These are phyloP conservation scores for Metopia argyrocephala DNA, from an alignment of 2,888 invertebrate genomes.

Conservation along the genomic window DNA sequence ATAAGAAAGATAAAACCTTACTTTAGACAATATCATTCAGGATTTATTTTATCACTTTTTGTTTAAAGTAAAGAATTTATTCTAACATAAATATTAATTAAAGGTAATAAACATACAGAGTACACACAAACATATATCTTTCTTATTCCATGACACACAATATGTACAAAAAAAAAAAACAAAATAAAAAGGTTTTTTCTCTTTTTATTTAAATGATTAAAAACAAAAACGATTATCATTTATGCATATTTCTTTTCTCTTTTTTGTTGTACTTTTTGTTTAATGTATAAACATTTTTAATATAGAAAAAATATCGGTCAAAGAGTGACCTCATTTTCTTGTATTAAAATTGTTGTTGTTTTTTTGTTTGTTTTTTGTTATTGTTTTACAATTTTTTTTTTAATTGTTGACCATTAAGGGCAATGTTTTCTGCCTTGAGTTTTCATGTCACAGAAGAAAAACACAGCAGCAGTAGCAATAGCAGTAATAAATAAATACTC, in stretches of 20 bases:
- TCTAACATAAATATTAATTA: slow-evolving; percentile 24
- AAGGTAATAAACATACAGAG: slow-evolving; percentile 22
- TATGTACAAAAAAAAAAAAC: slow-evolving; percentile 3
- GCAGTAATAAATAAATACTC: slow-evolving; percentile 31
- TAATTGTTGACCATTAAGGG: slow-evolving; percentile 70
- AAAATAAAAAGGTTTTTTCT: not conserved
- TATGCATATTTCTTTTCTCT: slow-evolving; percentile 5
- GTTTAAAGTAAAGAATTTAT: not conserved
- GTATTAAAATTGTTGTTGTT: slow-evolving; percentile 18
- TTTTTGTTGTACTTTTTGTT: not conserved
- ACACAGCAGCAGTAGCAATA: not conserved
- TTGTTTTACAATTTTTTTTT: slow-evolving; percentile 46
- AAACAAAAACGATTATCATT: slow-evolving; percentile 40
- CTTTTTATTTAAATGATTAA: too few species aligned
- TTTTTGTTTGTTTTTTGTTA: not conserved
- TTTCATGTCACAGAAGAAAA: slow-evolving; percentile 52
- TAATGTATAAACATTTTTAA: slow-evolving; percentile 15
- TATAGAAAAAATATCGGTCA: slow-evolving; percentile 57
- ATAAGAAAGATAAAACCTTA: not conserved
- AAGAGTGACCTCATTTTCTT: slow-evolving; percentile 58
- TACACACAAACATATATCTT: too few species aligned
- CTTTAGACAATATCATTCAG: not conserved
- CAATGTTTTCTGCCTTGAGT: slow-evolving; percentile 69
- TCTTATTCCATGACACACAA: not conserved
- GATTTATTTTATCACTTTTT: slow-evolving; percentile 2